These are phyloP conservation scores for Maylandia zebra DNA, from an alignment of 2,113 vertebrate genomes.

Conservation along the genomic window DNA sequence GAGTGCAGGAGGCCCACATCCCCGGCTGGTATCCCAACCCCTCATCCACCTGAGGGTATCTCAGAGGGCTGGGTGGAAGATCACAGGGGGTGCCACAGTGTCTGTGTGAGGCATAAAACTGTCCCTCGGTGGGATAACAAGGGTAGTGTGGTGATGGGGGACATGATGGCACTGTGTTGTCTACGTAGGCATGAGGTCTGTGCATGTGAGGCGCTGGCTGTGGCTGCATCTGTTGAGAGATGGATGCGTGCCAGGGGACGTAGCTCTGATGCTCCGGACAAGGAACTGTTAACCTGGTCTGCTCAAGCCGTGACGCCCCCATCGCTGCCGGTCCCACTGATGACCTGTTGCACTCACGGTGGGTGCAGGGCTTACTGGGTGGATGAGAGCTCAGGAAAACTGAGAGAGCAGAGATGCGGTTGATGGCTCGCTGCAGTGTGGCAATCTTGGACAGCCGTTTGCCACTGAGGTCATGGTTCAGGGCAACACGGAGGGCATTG, in stretches of 20 bases:
- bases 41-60: slow-evolving; percentile 48
- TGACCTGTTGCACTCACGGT: slow-evolving; percentile 70
- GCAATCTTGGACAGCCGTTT: slow-evolving; percentile 96
- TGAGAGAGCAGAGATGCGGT: slow-evolving; percentile 85
- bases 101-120: slow-evolving; percentile 47
- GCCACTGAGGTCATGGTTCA: slow-evolving; percentile 86
- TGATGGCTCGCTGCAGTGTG: slow-evolving; percentile 88
- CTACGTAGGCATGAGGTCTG: slow-evolving; percentile 43
- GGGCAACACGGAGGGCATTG: slow-evolving; percentile 83
- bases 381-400: slow-evolving; percentile 71
- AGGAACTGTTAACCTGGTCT: slow-evolving; percentile 6
- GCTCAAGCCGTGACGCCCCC: slow-evolving; percentile 14
- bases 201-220: slow-evolving; percentile 32
- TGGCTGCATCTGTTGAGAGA: slow-evolving; percentile 49
- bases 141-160: slow-evolving; percentile 65
- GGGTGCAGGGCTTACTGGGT: slow-evolving; percentile 65
- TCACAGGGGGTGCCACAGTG: slow-evolving; percentile 42
- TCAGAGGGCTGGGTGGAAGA: slow-evolving; percentile 39
- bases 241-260: slow-evolving; percentile 48
- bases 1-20: slow-evolving; percentile 53
- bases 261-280: slow-evolving; percentile 50
- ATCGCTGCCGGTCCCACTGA: background rate
- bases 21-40: slow-evolving; percentile 47
- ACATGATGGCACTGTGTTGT: slow-evolving; percentile 33
- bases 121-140: slow-evolving; percentile 53